Base-by-base conservation (phyloP, 2,797 vertebrate genomes). In the Avahi laniger region DNA sequence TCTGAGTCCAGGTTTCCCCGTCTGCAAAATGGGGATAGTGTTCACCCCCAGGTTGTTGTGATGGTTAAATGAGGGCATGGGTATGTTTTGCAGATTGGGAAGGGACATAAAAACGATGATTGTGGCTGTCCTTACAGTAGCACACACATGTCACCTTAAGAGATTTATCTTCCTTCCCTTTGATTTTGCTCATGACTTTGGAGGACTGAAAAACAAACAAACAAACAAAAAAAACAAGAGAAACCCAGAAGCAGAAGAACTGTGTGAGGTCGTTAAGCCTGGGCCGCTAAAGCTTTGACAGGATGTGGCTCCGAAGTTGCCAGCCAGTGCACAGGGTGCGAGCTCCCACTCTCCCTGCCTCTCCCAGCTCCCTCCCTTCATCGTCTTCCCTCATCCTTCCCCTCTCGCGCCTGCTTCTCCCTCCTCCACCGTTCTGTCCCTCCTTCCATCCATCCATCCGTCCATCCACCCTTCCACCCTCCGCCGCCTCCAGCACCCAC, bases 1-100 rank as follows among this genome's bases (percentile, higher is more conserved):
- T 75, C 30, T 30, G 63, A 41, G 9, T 30, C 46, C 46, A 35
- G 2, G 50, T 26, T 52, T 46, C 61, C 24, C 28, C 13, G 22
- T n/a, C 20, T 33, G 24, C 13, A 33, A 41, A 63, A 41, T 4
- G 57, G 35, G 67, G 67, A 12, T 0, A 0, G 1, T 0, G 4
- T 2, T 38, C 26, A 1, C 26, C 46, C 30, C 73, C 18, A 33
- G 5, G 0, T 8, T n/a, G n/a, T 7, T 52, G 8, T 24, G 15
- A 59, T 33, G 52, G 5, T 4, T 9, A 7, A 3, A 2, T 2
- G 73, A 28, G 13, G 52, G 2, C 18, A 0, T 7, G 67, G 12
- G 10, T 4, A 0, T 11, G 30, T 17, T 54, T 26, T 9, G 41
- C 52, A 33, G 26, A 0, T 15, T 26, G 18, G 7, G 59, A 46